phyloP scores from a whole-genome alignment of 2,113 vertebrate genomes.

The Chamaea fasciata region DNA sequence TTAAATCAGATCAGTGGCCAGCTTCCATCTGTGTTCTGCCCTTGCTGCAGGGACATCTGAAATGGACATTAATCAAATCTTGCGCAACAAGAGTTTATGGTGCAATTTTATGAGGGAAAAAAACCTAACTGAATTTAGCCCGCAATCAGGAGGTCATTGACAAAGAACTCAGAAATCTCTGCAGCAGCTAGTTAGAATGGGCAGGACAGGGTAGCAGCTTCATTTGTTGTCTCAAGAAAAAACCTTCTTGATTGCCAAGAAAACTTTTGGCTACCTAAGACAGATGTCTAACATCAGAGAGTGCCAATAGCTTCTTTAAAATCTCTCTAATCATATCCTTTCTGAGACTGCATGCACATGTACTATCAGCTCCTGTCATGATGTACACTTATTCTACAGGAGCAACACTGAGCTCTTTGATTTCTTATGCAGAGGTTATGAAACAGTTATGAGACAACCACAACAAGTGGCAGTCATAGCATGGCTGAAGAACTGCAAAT shows the following conservation, averaged over 20 bases:
- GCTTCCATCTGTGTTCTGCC: background rate
- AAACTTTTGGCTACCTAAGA: background rate
- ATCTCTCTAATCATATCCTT: background rate
- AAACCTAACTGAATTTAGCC: background rate
- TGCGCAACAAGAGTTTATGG: background rate
- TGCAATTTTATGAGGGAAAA: background rate
- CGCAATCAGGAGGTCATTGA: background rate
- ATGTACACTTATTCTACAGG: background rate
- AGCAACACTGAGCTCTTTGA: background rate
- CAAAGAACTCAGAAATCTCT: background rate
- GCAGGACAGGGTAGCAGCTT: background rate
- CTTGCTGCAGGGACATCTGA: background rate
- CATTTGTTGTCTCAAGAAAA: background rate
- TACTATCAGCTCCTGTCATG: background rate
- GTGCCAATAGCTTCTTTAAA: background rate
- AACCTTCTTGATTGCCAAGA: background rate
- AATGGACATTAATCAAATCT: slow-evolving; percentile 14
- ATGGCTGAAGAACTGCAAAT: background rate
- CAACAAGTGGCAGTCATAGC: background rate
- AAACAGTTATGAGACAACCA: background rate
- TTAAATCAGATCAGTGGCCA: background rate
- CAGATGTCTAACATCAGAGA: background rate
- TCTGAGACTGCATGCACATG: background rate
- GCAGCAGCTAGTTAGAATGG: background rate
- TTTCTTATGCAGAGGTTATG: background rate